These are phyloP conservation scores for Diogma glabrata DNA, from an alignment of 2,888 invertebrate genomes.

Conservation along the genomic window DNA sequence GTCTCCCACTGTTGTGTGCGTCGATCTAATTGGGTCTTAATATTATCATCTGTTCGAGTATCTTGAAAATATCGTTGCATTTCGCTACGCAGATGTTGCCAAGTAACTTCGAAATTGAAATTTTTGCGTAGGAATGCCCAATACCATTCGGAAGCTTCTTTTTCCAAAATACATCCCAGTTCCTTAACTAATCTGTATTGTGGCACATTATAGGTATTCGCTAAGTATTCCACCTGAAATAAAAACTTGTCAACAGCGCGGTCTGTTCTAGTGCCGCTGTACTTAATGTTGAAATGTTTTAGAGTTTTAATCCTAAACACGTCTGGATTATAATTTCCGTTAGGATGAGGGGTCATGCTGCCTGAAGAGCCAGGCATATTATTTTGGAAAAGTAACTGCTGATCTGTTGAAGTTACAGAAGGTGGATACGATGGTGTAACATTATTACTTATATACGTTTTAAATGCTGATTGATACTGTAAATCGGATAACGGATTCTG, in stretches of 20 bases:
- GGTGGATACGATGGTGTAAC: too few species aligned
- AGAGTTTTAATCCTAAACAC: too few species aligned
- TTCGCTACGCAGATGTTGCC: neutral
- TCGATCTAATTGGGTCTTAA: neutral
- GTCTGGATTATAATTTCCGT: too few species aligned
- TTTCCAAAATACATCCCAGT: neutral
- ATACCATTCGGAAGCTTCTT: neutral
- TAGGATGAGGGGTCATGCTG: too few species aligned
- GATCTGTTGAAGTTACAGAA: too few species aligned
- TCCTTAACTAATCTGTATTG: neutral
- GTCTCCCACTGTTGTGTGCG: neutral
- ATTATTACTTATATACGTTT: too few species aligned
- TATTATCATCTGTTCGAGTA: neutral
- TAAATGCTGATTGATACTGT: too few species aligned
- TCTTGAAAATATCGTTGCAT: neutral
- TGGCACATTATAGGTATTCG: neutral
- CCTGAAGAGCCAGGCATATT: too few species aligned
- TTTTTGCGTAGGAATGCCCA: neutral
- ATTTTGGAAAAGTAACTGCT: too few species aligned
- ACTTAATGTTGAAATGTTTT: neutral
- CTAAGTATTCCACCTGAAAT: neutral
- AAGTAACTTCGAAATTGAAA: neutral
- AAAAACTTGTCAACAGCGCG: neutral
- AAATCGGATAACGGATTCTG: too few species aligned
- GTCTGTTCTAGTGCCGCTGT: neutral